These are phyloP conservation scores for Osmerus mordax DNA, from an alignment of 2,113 vertebrate genomes.

Conservation along the genomic window DNA sequence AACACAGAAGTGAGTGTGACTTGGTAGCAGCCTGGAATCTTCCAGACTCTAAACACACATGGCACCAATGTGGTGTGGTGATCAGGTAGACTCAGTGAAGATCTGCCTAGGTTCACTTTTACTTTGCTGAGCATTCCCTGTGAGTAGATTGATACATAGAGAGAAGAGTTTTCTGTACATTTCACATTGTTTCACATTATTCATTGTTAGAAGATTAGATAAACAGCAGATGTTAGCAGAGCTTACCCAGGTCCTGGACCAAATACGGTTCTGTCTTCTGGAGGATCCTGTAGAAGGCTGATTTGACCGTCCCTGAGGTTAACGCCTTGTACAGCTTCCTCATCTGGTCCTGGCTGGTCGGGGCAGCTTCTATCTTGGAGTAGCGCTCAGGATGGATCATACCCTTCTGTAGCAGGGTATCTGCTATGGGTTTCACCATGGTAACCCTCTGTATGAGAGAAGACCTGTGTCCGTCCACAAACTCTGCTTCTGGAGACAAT, in stretches of 20 bases:
- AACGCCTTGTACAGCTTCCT: slow-evolving; percentile 20
- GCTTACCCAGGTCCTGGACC: slow-evolving; percentile 2
- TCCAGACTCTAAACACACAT: too few species aligned
- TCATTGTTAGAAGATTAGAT: background rate
- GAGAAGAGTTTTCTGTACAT: background rate
- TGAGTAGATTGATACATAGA: background rate
- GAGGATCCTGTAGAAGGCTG: slow-evolving; percentile 23
- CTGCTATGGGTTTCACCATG: slow-evolving; percentile 24
- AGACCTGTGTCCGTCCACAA: slow-evolving; percentile 31
- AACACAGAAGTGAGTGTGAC: too few species aligned
- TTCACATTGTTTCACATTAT: background rate
- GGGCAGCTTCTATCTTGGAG: background rate
- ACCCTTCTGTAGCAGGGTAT: background rate
- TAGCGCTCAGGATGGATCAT: slow-evolving; percentile 26
- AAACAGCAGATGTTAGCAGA: too few species aligned
- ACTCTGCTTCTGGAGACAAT: slow-evolving; percentile 15
- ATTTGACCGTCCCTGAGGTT: slow-evolving; percentile 9
- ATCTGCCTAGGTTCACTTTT: background rate
- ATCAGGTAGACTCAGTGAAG: too few species aligned
- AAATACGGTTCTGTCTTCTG: slow-evolving; percentile 17
- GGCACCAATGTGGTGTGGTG: too few species aligned
- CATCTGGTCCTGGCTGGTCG: slow-evolving; percentile 30
- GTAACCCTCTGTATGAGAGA: slow-evolving; percentile 25
- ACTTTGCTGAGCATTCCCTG: background rate
- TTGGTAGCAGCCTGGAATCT: too few species aligned